These are phyloP conservation scores for Charaxes varanes DNA, from an alignment of 1,140 invertebrate species.

Conservation along the genomic window DNA sequence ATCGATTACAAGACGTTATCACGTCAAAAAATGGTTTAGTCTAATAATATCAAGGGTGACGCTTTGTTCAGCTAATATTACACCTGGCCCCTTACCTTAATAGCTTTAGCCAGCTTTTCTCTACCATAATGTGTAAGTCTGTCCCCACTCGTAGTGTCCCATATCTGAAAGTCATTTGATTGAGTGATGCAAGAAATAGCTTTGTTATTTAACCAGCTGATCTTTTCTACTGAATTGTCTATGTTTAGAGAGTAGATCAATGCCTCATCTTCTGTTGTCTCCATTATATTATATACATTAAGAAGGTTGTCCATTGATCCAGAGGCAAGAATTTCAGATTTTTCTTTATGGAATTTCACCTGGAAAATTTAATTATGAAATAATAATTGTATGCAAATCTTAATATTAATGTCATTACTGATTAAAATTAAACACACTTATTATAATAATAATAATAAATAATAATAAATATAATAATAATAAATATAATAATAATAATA, in stretches of 20 bases:
- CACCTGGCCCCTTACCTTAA: constrained; percentile 37
- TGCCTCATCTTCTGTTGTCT: constrained; percentile 87
- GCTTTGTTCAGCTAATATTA: no score
- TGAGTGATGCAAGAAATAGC: constrained; percentile 81
- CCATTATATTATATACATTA: constrained; percentile 87
- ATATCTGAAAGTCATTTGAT: constrained; percentile 82
- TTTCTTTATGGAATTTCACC: constrained; percentile 85
- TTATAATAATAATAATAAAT: no score
- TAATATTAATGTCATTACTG: no score
- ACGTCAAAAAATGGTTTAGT: no score
- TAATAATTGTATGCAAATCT: no score
- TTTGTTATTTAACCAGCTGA: constrained; percentile 74
- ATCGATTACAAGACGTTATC: no score
- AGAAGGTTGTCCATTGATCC: constrained; percentile 90
- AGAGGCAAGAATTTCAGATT: constrained; percentile 80
- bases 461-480: no score
- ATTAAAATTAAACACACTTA: no score
- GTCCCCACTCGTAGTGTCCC: constrained; percentile 78
- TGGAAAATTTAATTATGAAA: constrained; percentile 49
- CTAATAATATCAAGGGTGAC: no score
- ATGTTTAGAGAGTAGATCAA: constrained; percentile 87
- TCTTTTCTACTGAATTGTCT: constrained; percentile 84
- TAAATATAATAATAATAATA: constrained; percentile 1
- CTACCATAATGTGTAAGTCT: constrained; percentile 75
- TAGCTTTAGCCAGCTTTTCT: constrained; percentile 67